Conservation (phyloP, 2,113 vertebrate genomes). For the Carassius carassius region DNA sequence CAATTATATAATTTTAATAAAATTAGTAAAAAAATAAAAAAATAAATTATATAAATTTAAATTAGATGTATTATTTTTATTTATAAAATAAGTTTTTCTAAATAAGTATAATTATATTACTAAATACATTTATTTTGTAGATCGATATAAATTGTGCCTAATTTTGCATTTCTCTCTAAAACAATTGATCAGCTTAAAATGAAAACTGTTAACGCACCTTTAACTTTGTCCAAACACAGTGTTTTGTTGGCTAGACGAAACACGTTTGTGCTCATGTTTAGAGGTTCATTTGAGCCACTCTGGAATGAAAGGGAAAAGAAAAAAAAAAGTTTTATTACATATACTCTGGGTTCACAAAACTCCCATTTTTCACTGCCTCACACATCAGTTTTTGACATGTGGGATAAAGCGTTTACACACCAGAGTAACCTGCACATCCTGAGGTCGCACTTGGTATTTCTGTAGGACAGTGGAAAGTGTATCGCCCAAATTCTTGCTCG, state of each 20-base stretch:
- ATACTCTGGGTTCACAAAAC: neutral
- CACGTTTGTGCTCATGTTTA: conserved; percentile 67
- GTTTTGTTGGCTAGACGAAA: conserved; percentile 73
- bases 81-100: neutral
- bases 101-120: neutral
- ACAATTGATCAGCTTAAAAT: neutral
- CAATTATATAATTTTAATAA: neutral
- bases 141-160: neutral
- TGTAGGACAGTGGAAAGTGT: conserved; percentile 75
- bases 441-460: conserved; percentile 71
- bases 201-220: conserved; percentile 65
- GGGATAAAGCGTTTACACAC: conserved; percentile 29
- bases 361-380: neutral
- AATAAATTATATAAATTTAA: neutral
- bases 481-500: conserved; percentile 80
- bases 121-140: neutral
- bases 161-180: neutral
- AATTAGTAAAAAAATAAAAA: neutral
- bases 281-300: conserved; percentile 68
- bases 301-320: conserved; percentile 38
- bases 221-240: conserved; percentile 68
- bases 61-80: neutral
- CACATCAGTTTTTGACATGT: neutral
- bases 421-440: conserved; percentile 54
- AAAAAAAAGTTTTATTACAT: neutral